Base-by-base conservation (phyloP, 2,113 vertebrate species). In the Oryzias melastigma region DNA sequence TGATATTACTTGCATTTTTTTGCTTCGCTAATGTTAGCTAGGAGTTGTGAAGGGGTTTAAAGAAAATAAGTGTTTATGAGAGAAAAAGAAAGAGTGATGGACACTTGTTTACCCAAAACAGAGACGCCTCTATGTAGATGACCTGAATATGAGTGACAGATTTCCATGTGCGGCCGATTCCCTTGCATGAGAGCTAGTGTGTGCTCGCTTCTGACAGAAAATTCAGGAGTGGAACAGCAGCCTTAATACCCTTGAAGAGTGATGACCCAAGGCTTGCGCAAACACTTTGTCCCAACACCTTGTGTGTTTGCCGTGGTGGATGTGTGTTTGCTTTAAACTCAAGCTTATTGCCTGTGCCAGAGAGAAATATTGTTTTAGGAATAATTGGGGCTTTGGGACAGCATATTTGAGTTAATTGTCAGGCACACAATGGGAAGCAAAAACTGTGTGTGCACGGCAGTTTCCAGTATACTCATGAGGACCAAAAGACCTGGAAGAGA, bases 341-440 rank as follows among this genome's bases (percentile, higher is more conserved):
- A 35, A 12, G 35, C 35, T 35, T 35, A 35, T 35, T 35, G 52
- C 13, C 56, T 70, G 55, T 77, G 73, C 64, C 68, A 57, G 56
- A 41, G 19, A 72, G 70, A 80, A 65, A 80, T 62, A 80, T 75
- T 67, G 50, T 75, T 73, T 73, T 53, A 19, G 43, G 46, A 62
- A 63, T 78, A 85, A 85, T 77, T 75, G 68, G 68, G 50, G 71
- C 65, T 82, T 63, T 56, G 68, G 73, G 71, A 73, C 53, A 57
- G 48, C 41, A 8, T 54, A 60, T 45, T 17, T 22, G 50, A 65
- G 53, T 69, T 75, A 62, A 75, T 67, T 80, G 58, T 58, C 54
- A 71, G 18, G 19, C 12, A 60, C n/a, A 55, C 41, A 68, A 63
- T n/a, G 25, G 47, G 60, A 7, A 57, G 44, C 42, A 16, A 17